These are phyloP conservation scores for Chloroclysta siterata DNA, from an alignment of 2,888 invertebrate species.

Conservation along the genomic window DNA sequence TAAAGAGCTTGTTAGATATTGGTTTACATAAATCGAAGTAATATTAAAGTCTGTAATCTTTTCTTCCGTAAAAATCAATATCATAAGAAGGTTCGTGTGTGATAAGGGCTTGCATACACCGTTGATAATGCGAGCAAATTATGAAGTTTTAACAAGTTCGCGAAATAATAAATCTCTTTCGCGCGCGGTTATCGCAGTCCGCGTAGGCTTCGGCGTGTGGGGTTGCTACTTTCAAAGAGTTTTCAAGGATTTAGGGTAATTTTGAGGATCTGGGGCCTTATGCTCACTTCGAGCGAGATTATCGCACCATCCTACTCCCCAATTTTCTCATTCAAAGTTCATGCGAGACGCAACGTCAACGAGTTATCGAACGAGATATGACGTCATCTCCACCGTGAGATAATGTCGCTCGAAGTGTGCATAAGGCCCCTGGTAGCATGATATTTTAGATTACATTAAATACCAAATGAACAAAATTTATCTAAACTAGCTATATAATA, in stretches of 20 bases:
- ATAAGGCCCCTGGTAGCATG: too few species aligned
- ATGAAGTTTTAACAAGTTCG: constrained; percentile 81
- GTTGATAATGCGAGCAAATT: constrained; percentile 76
- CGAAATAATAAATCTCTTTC: constrained; percentile 79
- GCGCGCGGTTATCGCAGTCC: constrained; percentile 69
- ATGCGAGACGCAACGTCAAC: too few species aligned
- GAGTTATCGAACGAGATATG: too few species aligned
- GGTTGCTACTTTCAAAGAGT: constrained; percentile 55
- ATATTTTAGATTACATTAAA: neutral
- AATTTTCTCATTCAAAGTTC: too few species aligned
- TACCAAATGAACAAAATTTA: too few species aligned
- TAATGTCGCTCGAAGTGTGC: too few species aligned
- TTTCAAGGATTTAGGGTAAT: constrained; percentile 31
- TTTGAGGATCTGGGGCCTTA: constrained; percentile 34
- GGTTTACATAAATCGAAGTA: too few species aligned
- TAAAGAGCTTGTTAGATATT: too few species aligned
- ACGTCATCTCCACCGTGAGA: too few species aligned
- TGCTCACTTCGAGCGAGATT: too few species aligned
- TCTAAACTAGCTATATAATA: too few species aligned
- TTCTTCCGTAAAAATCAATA: constrained; percentile 23
- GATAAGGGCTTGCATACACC: constrained; percentile 53
- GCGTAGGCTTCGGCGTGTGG: constrained; percentile 56
- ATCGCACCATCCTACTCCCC: too few species aligned
- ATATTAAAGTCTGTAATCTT: neutral
- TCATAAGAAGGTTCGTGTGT: constrained; percentile 51